Evolutionary conservation across 2,797 vertebrate genomes (phyloP).

Genomic region (Hipposideros larvatus): DNA sequence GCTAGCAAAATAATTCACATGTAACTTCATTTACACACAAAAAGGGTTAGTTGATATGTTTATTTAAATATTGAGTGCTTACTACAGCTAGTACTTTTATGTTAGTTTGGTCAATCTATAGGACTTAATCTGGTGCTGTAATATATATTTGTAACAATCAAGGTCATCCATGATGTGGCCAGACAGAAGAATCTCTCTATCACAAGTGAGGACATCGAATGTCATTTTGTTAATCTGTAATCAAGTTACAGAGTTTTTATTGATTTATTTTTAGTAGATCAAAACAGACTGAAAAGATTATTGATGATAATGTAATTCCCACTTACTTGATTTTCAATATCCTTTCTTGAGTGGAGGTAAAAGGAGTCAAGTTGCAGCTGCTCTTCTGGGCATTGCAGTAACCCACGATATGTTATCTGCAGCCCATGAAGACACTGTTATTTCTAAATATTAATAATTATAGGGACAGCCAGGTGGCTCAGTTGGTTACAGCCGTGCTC

Average conservation of each 20-base stretch:
- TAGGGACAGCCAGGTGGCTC: too few relatives aligned
- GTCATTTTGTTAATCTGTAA: neutral
- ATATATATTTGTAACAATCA: neutral
- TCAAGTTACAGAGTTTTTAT: neutral
- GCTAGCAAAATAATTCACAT: slow-evolving; percentile 29
- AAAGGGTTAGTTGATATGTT: neutral
- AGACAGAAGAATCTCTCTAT: neutral
- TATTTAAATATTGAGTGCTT: neutral
- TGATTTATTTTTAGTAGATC: neutral
- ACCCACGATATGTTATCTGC: neutral
- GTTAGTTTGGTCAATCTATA: neutral
- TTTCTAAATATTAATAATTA: neutral
- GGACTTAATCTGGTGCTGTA: neutral
- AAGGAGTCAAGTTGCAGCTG: neutral
- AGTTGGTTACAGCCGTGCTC: too few relatives aligned
- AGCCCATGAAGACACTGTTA: neutral
- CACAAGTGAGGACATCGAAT: neutral
- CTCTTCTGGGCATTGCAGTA: neutral
- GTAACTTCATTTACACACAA: neutral
- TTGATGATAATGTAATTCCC: neutral
- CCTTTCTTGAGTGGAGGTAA: neutral
- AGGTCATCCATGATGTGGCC: neutral
- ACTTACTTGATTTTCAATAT: neutral
- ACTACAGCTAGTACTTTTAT: neutral
- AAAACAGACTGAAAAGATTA: neutral